Evolutionary conservation across 1,140 invertebrate species (phyloP).

Genomic region (Probaryconus sp.): DNA sequence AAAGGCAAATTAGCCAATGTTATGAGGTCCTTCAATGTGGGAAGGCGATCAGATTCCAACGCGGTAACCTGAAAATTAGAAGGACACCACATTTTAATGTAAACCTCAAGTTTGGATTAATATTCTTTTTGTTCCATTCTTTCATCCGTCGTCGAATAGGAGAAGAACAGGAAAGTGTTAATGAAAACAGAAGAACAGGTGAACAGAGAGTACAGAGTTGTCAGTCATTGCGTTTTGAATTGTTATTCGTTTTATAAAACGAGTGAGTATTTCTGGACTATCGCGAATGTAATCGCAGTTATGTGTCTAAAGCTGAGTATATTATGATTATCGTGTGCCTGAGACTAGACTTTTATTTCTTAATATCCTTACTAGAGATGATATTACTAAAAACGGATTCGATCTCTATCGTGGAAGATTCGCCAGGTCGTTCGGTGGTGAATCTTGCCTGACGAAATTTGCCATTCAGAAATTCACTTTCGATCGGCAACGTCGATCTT

Average conservation of each 20-base stretch:
- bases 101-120: conserved; percentile 26
- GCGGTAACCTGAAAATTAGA: conserved; percentile 74
- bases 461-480: conserved; percentile 68
- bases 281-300: conserved; percentile 44
- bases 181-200: conserved; percentile 35
- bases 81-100: conserved; percentile 65
- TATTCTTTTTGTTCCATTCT: conserved; percentile 33
- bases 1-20: conserved; percentile 11
- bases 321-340: not conserved
- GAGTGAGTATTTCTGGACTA: conserved; percentile 39
- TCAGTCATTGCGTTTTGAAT: conserved; percentile 43
- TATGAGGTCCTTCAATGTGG: conserved; percentile 70
- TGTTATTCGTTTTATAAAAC: conserved; percentile 29
- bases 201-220: conserved; percentile 19
- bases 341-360: conserved; percentile 60
- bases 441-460: conserved; percentile 61
- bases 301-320: conserved; percentile 15
- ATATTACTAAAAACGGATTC: conserved; percentile 76
- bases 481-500: conserved; percentile 73
- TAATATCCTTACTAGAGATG: conserved; percentile 51
- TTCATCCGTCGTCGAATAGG: conserved; percentile 45
- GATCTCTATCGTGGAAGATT: conserved; percentile 76
- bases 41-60: conserved; percentile 64
- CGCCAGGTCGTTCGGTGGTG: conserved; percentile 70
- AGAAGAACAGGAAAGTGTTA: conserved; percentile 45